A percentile compares a stretch with the other conserved stretches of the same genome.
Evolutionary conservation across 2,888 invertebrate genomes (phyloP).

Genomic region (Drosophila recens): DNA sequence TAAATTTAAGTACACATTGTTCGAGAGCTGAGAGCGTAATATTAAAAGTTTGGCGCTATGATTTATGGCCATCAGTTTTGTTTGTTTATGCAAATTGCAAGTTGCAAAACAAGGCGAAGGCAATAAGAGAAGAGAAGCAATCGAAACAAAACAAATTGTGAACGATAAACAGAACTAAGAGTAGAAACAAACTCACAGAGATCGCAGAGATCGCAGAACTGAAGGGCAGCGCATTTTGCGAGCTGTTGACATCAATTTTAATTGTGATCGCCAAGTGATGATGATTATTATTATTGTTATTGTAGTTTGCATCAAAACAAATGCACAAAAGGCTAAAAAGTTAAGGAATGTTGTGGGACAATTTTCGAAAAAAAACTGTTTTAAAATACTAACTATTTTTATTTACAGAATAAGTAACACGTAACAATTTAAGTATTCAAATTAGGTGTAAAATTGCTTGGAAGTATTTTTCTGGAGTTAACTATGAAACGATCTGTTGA

Average conservation of each 20-base stretch:
- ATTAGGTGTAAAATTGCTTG: no score
- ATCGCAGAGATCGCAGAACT: not conserved
- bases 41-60: slow-evolving; percentile 62
- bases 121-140: not conserved
- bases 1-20: slow-evolving; percentile 52
- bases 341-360: no score
- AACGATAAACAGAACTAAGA: slow-evolving; percentile 29
- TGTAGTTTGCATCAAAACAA: not conserved
- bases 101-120: slow-evolving; percentile 23
- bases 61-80: slow-evolving; percentile 69
- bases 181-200: not conserved
- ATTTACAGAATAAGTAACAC: no score
- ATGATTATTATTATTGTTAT: slow-evolving; percentile 25
- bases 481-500: no score
- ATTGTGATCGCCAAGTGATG: slow-evolving; percentile 70
- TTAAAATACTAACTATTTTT: not conserved
- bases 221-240: slow-evolving; percentile 49
- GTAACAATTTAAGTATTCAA: no score
- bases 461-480: no score
- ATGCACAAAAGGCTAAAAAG: no score
- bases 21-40: slow-evolving; percentile 27
- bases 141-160: slow-evolving; percentile 22
- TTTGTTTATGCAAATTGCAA: slow-evolving; percentile 74
- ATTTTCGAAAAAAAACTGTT: no score
- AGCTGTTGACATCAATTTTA: slow-evolving; percentile 78